Percentiles rank a stretch among this genome's conserved stretches.
phyloP scores from a whole-genome alignment of 2,888 invertebrate species.

The Perithous albicinctus region DNA sequence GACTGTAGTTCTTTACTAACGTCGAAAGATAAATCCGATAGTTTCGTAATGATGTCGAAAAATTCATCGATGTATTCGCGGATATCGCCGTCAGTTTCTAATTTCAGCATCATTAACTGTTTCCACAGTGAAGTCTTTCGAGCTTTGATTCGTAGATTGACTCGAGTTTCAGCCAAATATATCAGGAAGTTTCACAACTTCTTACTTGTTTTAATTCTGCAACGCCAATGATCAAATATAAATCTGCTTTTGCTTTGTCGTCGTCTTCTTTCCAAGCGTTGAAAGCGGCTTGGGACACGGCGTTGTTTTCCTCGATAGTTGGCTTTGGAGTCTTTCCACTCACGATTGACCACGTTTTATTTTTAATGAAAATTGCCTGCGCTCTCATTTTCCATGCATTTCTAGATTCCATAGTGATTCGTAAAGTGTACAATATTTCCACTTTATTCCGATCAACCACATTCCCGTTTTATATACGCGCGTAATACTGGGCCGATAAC shows the following conservation, averaged over 20 bases:
- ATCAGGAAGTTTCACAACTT: slow-evolving; percentile 71
- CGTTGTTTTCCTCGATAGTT: background rate
- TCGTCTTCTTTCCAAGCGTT: slow-evolving; percentile 36
- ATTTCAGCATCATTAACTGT: slow-evolving; percentile 75
- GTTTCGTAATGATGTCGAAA: slow-evolving; percentile 78
- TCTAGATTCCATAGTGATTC: slow-evolving; percentile 16
- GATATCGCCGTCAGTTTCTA: slow-evolving; percentile 76
- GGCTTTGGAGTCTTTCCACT: slow-evolving; percentile 36
- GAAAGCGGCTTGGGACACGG: background rate
- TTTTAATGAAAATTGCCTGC: slow-evolving; percentile 44
- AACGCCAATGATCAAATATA: slow-evolving; percentile 29
- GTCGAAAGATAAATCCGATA: slow-evolving; percentile 75
- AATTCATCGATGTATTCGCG: slow-evolving; percentile 78
- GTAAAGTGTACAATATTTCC: slow-evolving; percentile 18
- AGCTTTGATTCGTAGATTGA: slow-evolving; percentile 79
- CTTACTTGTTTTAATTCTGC: slow-evolving; percentile 47
- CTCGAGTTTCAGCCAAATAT: slow-evolving; percentile 80
- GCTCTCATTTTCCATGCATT: slow-evolving; percentile 39
- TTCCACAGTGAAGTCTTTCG: slow-evolving; percentile 82
- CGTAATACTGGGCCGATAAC: slow-evolving; percentile 12
- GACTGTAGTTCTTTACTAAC: slow-evolving; percentile 76
- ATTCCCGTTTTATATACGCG: background rate
- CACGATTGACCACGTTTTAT: slow-evolving; percentile 37
- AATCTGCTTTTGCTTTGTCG: slow-evolving; percentile 30
- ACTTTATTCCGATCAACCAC: slow-evolving; percentile 5